Evolutionary conservation across 1,140 invertebrate genomes (phyloP).

Genomic region (Caenorhabditis inopinata): DNA sequence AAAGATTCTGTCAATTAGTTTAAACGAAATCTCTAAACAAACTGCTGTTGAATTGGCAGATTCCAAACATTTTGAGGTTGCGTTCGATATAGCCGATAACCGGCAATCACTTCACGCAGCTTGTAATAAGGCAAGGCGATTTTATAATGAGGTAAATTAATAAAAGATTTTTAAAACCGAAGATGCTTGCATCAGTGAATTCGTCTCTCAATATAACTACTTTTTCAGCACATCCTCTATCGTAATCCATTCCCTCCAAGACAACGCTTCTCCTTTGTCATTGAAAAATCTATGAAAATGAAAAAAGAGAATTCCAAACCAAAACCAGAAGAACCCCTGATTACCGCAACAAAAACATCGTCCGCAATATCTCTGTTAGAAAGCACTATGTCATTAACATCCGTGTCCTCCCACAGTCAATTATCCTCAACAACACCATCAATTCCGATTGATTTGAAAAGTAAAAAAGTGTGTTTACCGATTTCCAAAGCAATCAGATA

Average conservation of each 20-base stretch:
- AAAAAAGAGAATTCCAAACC: too few species aligned
- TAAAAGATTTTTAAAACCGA: too few species aligned
- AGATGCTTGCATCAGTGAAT: too few species aligned
- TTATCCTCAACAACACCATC: background rate
- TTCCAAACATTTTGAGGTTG: background rate
- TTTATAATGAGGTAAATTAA: slow-evolving; percentile 13
- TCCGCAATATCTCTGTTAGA: background rate
- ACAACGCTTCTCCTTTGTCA: background rate
- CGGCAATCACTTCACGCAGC: background rate
- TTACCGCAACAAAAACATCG: background rate
- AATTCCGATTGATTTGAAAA: background rate
- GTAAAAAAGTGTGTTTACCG: background rate
- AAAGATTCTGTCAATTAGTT: background rate
- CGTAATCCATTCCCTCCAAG: background rate
- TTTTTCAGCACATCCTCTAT: slow-evolving; percentile 25
- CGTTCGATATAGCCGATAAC: background rate
- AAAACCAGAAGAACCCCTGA: background rate
- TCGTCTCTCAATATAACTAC: too few species aligned
- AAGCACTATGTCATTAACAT: background rate
- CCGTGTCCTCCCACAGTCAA: slow-evolving; percentile 5
- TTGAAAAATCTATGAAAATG: background rate
- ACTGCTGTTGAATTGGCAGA: background rate
- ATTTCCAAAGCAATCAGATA: too few species aligned
- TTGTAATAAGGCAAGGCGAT: background rate
- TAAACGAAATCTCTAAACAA: background rate